Evolutionary conservation across 2,888 invertebrate genomes (phyloP).

Genomic region (Chloroclystis v-ata): DNA sequence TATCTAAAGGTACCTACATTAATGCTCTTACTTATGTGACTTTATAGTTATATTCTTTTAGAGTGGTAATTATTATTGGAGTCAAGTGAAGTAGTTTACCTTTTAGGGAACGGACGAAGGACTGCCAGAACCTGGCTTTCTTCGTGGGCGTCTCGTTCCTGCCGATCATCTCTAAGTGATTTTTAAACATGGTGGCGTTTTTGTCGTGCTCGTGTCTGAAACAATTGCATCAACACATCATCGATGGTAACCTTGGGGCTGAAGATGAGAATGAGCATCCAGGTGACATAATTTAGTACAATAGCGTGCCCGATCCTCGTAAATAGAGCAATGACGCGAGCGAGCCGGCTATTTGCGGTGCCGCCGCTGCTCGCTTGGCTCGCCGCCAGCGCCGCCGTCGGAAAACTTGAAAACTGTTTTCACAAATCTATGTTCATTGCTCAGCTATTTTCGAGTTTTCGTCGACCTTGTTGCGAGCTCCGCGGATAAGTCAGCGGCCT

Average conservation of each 20-base stretch:
- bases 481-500: constrained; percentile 58
- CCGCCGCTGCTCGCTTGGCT: constrained; percentile 54
- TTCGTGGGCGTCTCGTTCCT: constrained; percentile 94
- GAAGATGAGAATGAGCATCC: constrained; percentile 44
- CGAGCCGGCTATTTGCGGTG: constrained; percentile 67
- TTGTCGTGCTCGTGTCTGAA: constrained; percentile 88
- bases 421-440: constrained; percentile 67
- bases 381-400: constrained; percentile 51
- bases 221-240: constrained; percentile 38
- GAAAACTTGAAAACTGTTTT: constrained; percentile 70
- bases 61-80: too few relatives aligned
- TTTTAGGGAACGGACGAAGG: constrained; percentile 94
- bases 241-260: constrained; percentile 49
- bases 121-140: constrained; percentile 96
- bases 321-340: constrained; percentile 73
- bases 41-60: too few relatives aligned
- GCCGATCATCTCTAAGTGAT: constrained; percentile 95
- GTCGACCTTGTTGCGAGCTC: constrained; percentile 66
- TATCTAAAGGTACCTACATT: too few relatives aligned
- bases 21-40: too few relatives aligned
- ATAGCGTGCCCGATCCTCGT: constrained; percentile 56
- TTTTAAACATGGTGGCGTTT: constrained; percentile 90
- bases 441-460: constrained; percentile 65
- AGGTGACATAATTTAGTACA: constrained; percentile 70
- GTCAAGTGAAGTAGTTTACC: constrained; percentile 73